Percentiles rank a stretch among this genome's conserved stretches.
These are phyloP conservation scores for Apamea monoglypha DNA, from an alignment of 2,888 invertebrate species.

Conservation along the genomic window DNA sequence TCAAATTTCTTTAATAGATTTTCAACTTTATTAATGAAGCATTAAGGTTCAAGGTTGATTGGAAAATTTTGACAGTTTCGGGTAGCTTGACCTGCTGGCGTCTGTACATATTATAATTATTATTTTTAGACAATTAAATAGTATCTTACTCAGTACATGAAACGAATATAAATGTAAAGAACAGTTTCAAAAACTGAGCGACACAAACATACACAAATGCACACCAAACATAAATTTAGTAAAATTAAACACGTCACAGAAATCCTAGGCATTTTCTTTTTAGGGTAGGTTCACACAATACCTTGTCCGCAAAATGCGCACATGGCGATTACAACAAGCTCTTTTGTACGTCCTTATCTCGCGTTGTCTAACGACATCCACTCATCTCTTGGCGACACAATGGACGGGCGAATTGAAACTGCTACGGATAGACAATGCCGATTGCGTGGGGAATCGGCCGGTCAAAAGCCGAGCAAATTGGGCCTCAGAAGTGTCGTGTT, in stretches of 20 bases:
- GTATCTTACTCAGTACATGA: too few species aligned
- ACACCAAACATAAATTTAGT: neutral
- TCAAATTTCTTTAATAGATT: too few species aligned
- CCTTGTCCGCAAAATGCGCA: conserved; percentile 72
- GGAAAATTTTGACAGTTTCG: too few species aligned
- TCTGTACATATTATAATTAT: too few species aligned
- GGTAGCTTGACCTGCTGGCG: too few species aligned
- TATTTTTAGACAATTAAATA: too few species aligned
- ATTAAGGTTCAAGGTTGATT: too few species aligned
- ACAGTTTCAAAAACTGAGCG: too few species aligned
- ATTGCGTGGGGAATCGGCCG: conserved; percentile 77
- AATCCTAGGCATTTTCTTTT: neutral
- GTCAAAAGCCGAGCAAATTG: conserved; percentile 76
- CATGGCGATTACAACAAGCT: conserved; percentile 83
- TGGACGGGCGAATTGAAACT: conserved; percentile 87
- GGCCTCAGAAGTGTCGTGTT: conserved; percentile 54
- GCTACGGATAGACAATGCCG: conserved; percentile 85
- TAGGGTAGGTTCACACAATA: conserved; percentile 36
- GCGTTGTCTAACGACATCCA: conserved; percentile 87
- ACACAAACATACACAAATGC: too few species aligned
- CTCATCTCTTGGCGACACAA: conserved; percentile 86
- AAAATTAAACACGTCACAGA: neutral
- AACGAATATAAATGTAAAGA: too few species aligned
- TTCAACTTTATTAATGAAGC: too few species aligned
- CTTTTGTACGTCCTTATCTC: conserved; percentile 88